Conservation (phyloP, 1,140 invertebrate genomes). For the Pogonomyrmex barbatus region DNA sequence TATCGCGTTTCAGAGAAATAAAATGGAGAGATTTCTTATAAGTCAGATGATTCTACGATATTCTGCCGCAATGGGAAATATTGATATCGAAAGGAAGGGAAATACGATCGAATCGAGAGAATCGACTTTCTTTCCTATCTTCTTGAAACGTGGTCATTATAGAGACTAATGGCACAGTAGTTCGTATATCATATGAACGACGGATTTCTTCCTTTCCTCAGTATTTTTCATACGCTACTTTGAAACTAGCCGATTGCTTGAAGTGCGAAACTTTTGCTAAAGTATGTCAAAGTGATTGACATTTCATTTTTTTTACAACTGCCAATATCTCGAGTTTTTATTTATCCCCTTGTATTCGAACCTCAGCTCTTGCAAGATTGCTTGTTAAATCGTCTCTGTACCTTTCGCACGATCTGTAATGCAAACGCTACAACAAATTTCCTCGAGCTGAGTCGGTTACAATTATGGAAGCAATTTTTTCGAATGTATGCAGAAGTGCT, state of each 20-base stretch:
- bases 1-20: constrained; percentile 7
- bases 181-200: constrained; percentile 24
- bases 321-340: neutral
- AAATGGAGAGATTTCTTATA: constrained; percentile 56
- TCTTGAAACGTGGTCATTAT: constrained; percentile 30
- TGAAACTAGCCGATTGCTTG: neutral
- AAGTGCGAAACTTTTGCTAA: constrained; percentile 16
- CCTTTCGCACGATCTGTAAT: neutral
- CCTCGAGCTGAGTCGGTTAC: constrained; percentile 12
- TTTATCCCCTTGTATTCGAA: neutral
- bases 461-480: constrained; percentile 53
- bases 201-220: neutral
- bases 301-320: neutral
- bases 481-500: neutral
- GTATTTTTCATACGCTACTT: constrained; percentile 18
- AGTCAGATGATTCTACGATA: constrained; percentile 25
- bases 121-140: constrained; percentile 28
- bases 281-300: neutral
- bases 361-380: neutral
- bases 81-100: constrained; percentile 48
- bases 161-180: constrained; percentile 47
- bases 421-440: neutral
- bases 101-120: constrained; percentile 42
- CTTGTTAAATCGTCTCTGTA: neutral
- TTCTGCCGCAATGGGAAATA: constrained; percentile 39